Evolutionary conservation across 1,140 invertebrate genomes (phyloP).

Genomic region (Parasteatoda tepidariorum): DNA sequence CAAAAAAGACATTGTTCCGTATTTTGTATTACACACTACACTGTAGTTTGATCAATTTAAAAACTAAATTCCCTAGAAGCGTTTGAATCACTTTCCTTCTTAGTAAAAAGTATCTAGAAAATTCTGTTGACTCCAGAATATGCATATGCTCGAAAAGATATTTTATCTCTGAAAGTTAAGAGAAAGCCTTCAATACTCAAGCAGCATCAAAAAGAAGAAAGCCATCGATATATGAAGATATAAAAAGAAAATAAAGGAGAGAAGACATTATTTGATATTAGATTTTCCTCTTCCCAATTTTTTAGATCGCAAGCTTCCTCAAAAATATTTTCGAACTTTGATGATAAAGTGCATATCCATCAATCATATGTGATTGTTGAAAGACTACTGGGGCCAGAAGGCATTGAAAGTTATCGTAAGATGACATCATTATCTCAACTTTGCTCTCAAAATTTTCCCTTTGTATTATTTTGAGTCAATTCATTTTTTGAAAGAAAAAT

Average conservation of each 20-base stretch:
- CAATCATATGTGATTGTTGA: conserved; percentile 52
- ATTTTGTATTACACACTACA: too few relatives aligned
- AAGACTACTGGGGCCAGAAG: conserved; percentile 3
- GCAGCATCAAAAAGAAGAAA: not conserved
- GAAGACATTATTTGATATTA: conserved; percentile 49
- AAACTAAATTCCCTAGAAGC: too few relatives aligned
- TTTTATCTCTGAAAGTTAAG: not conserved
- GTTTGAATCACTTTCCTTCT: too few relatives aligned
- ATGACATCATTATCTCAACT: conserved; percentile 35
- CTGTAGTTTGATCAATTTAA: too few relatives aligned
- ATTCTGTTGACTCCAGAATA: not conserved
- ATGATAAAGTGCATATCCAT: conserved; percentile 58
- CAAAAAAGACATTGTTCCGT: too few relatives aligned
- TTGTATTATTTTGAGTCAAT: too few relatives aligned
- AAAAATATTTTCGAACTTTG: conserved; percentile 37
- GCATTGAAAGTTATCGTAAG: conserved; percentile 22
- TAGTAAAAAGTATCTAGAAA: not conserved
- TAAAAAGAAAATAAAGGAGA: conserved; percentile 24
- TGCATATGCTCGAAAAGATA: not conserved
- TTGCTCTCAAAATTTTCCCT: not conserved
- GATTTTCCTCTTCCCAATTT: conserved; percentile 35
- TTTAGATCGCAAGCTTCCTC: conserved; percentile 24
- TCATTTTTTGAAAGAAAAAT: too few relatives aligned
- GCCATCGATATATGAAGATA: conserved; percentile 11
- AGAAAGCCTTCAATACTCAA: too few relatives aligned